Evolutionary conservation across 2,888 invertebrate species (phyloP), one percentile per base, ranked within the genome.

Genomic region (Diloba caeruleocephala): DNA sequence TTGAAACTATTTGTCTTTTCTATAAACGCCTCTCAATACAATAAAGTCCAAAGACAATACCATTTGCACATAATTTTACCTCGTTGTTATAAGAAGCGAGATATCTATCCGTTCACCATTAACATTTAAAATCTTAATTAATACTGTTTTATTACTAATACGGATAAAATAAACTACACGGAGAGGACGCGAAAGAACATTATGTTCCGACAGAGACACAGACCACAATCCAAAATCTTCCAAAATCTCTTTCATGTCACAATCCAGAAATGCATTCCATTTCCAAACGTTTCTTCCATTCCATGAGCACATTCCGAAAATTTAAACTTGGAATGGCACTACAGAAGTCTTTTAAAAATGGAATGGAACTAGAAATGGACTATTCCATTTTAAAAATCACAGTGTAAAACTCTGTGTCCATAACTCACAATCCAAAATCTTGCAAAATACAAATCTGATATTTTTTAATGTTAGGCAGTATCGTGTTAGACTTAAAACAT

Each of bases 401-500:
- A 74, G 69, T 60, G 45, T 62, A 73, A 34, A 66, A 68, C 55
- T 70, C 71, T 72, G 71, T 61, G 66, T 61, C 62, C 63, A 54
- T 55, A 48, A 62, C 67, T 73, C 70, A 72, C 75, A 76, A 75
- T 78, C 74, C 71, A 46, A 62, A 51, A 65, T 61, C 59, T 61
- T 64, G 60, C 60, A 60, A 77, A 70, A 74, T 78, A 84, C 74
- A 82, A 82, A 83, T 81, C 77, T 87, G 87, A 88, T 88, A 88
- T 87, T 73, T 76, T 71, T 75, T 72, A 76, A 79, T 74, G 71
- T 83, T 84, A 89, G 92, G 92, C 92, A 92, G 92, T 91, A 87
- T 90, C 79, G 79, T 87, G 90, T 92, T 90, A 88, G 79, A 85
- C 78, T 88, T 85, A 87, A 68, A 82, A 83, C 80, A 84, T 83